Base-by-base conservation (phyloP, 64 coral and sea anemone species). In the Anthopleura sola region DNA sequence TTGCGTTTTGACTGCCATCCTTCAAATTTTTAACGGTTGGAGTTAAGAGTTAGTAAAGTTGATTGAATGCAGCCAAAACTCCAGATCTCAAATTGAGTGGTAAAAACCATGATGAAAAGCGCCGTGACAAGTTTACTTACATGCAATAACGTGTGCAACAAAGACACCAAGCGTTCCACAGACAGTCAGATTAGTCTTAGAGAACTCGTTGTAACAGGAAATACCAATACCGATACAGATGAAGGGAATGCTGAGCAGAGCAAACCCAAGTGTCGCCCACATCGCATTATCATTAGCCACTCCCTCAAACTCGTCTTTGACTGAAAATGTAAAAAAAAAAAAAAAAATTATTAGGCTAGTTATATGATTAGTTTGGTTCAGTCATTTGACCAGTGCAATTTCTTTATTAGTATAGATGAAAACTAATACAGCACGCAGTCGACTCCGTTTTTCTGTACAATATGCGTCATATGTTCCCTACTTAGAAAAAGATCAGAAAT, bases 301-400 rank as follows among this genome's bases (percentile, higher is more conserved):
- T 36, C 85, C 90, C 58, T 97, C 75, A 87, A 97, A 97, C 85
- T 97, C 94, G 54, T 97, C 94, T 37, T 89, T 97, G 1, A 97
- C 94, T 26, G 38, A 24, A 95, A 82, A 75, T 50, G 60, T 1
- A 80, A 79, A 40, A 47, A 24, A 19, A 33, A 20, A 38, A 14
- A 17, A 1, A 8, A 31, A 8, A 0, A 28, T 75, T 37, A 11
- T 29, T 38, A 77, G 0, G 3, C 37, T 33, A 77, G n/a, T n/a
- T 77, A 14, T 19, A 77, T 16, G 17, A 5, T 24, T 29, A 26
- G 58, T 62, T 62, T n/a, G 20, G 55, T 56, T 44, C 40, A 8
- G 9, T 44, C 40, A 44, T 44, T 44, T 44, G n/a, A n/a, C n/a
- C n/a, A n/a, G n/a, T n/a, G n/a, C n/a, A n/a, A n/a, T n/a, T n/a